A percentile compares a stretch with the other conserved stretches of the same genome.
Conservation (phyloP, 2,888 invertebrate species). For the Dexiosoma caninum region DNA sequence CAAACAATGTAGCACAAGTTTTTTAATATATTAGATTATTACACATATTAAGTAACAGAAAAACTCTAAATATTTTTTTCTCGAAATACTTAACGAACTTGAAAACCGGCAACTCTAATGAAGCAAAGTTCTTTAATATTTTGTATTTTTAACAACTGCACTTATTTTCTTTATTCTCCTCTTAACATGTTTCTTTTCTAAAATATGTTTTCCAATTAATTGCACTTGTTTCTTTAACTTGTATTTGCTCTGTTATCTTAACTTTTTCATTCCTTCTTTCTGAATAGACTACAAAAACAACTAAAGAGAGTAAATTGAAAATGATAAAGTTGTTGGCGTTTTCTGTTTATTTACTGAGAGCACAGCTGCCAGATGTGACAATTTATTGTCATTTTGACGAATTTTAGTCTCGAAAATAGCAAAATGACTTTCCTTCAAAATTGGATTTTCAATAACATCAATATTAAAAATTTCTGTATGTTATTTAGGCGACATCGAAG, state of each 20-base stretch:
- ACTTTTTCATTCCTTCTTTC: constrained; percentile 26
- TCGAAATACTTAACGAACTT: neutral
- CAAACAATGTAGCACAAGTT: too few relatives aligned
- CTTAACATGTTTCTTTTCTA: constrained; percentile 46
- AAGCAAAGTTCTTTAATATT: neutral
- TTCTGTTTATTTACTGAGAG: neutral
- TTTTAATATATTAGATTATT: too few relatives aligned
- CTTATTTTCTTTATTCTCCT: constrained; percentile 18
- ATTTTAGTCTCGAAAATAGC: too few relatives aligned
- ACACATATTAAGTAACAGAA: too few relatives aligned
- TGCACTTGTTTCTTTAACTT: constrained; percentile 59
- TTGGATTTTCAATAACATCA: too few relatives aligned
- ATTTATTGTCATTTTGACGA: too few relatives aligned
- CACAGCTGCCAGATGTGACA: too few relatives aligned
- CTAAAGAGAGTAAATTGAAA: constrained; percentile 3
- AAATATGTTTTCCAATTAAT: constrained; percentile 40
- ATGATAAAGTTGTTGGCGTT: neutral
- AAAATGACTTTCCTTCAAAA: too few relatives aligned
- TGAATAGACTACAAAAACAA: constrained; percentile 6
- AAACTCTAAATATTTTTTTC: too few relatives aligned
- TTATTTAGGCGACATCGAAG: too few relatives aligned
- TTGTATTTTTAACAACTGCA: constrained; percentile 14
- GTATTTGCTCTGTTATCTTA: constrained; percentile 29
- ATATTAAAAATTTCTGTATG: too few relatives aligned
- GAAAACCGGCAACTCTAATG: neutral